A percentile compares a stretch with the other conserved stretches of the same genome.
Conservation (phyloP, 2,888 invertebrate genomes). For the Leptopilina syphax region DNA sequence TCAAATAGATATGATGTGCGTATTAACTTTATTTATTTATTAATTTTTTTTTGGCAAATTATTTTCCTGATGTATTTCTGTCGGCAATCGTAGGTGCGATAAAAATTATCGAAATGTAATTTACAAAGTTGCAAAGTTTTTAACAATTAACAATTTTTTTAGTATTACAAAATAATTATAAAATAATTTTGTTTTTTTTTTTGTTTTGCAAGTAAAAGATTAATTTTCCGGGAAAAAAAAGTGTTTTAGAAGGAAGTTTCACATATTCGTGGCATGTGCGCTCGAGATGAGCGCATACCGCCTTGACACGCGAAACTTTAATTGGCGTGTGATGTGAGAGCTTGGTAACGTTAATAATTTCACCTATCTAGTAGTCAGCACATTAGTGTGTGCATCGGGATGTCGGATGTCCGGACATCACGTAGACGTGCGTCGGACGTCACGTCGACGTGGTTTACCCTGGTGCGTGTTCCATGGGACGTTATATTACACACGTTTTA, state of each 20-base stretch:
- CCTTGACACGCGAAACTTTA: conserved; percentile 14
- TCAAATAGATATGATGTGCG: no score
- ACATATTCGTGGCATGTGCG: neutral
- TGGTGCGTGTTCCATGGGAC: conserved; percentile 40
- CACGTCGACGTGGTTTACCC: conserved; percentile 39
- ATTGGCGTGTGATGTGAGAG: neutral
- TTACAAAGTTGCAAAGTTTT: no score
- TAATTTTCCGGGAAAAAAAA: no score
- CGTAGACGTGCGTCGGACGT: conserved; percentile 55
- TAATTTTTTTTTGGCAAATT: no score
- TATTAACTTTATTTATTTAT: no score
- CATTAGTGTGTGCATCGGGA: conserved; percentile 41
- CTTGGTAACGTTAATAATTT: conserved; percentile 50
- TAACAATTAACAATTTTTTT: no score
- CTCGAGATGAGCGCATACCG: conserved; percentile 9
- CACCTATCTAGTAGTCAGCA: conserved; percentile 24
- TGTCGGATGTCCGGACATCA: conserved; percentile 56
- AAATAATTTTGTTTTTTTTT: no score
- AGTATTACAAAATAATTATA: no score
- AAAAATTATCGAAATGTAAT: no score
- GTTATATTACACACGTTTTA: conserved; percentile 11
- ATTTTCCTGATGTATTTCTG: no score
- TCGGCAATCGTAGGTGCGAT: no score
- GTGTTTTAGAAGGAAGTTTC: neutral
- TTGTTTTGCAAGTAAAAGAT: no score